These are phyloP conservation scores for Hylaeus anthracinus DNA, from an alignment of 1,140 invertebrate genomes.

Conservation along the genomic window DNA sequence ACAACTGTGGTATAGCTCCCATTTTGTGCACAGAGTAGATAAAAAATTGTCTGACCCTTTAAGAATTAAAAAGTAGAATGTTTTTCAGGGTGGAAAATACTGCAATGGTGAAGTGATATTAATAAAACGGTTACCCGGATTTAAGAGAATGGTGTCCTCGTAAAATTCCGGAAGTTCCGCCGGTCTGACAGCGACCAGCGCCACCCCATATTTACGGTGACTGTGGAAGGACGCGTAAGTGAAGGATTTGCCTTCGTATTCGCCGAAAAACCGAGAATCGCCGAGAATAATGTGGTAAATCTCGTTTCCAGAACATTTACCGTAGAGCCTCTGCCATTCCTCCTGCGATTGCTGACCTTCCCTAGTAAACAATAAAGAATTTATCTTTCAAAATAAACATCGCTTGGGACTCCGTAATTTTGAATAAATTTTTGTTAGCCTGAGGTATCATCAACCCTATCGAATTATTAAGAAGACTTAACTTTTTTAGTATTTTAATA, in stretches of 20 bases:
- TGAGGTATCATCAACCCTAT: too few relatives aligned
- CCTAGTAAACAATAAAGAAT: conserved; percentile 81
- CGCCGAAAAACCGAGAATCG: conserved; percentile 98
- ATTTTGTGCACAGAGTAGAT: too few relatives aligned
- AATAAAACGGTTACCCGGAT: conserved; percentile 84
- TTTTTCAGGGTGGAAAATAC: background rate
- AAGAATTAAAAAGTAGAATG: too few relatives aligned
- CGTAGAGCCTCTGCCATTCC: conserved; percentile 98
- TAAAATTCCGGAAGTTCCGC: conserved; percentile 96
- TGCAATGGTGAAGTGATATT: too few relatives aligned
- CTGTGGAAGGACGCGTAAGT: conserved; percentile 99
- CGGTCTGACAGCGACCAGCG: conserved; percentile 95
- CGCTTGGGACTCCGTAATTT: too few relatives aligned
- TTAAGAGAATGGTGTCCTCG: conserved; percentile 96
- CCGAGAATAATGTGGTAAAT: conserved; percentile 98
- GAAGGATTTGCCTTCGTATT: conserved; percentile 99
- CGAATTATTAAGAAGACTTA: too few relatives aligned
- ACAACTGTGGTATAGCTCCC: too few relatives aligned
- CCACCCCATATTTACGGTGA: conserved; percentile 98
- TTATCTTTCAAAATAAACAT: background rate
- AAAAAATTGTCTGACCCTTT: too few relatives aligned
- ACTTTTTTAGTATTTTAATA: too few relatives aligned
- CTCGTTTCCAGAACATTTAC: conserved; percentile 98
- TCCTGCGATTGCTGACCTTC: conserved; percentile 98
- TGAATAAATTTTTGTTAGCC: background rate